A percentile compares a stretch with the other conserved stretches of the same genome.
Evolutionary conservation across 2,113 vertebrate genomes (phyloP).

Genomic region (Alexandromys fortis): DNA sequence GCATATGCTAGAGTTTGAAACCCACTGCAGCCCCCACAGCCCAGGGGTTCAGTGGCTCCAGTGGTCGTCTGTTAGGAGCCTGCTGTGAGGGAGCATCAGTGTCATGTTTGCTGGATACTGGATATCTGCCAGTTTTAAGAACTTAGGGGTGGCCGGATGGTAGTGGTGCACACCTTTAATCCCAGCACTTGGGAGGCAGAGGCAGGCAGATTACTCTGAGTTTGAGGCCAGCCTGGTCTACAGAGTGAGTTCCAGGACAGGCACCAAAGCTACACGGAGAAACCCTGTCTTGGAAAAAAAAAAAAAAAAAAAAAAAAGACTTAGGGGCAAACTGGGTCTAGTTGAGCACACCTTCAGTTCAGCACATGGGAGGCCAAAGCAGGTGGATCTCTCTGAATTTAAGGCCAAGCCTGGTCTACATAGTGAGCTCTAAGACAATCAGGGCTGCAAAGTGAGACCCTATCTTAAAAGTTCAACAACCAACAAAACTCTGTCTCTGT

Average conservation of each 20-base stretch:
- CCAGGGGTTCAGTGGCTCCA: neutral
- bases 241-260: no score
- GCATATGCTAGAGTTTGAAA: neutral
- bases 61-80: neutral
- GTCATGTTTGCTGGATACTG: neutral
- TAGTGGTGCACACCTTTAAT: no score
- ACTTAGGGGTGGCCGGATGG: no score
- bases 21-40: neutral
- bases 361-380: neutral
- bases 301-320: no score
- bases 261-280: no score
- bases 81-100: neutral
- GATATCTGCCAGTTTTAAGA: neutral
- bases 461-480: neutral
- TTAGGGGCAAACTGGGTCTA: neutral
- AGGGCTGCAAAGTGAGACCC: neutral
- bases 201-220: no score
- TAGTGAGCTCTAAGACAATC: neutral
- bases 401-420: neutral
- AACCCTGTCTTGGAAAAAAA: no score
- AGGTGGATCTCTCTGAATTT: neutral
- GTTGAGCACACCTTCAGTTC: neutral
- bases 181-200: no score
- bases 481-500: neutral
- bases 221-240: no score